Evolutionary conservation across 1,140 invertebrate genomes (phyloP), one percentile per base, ranked within the genome.

Genomic region (Danaus plexippus): DNA sequence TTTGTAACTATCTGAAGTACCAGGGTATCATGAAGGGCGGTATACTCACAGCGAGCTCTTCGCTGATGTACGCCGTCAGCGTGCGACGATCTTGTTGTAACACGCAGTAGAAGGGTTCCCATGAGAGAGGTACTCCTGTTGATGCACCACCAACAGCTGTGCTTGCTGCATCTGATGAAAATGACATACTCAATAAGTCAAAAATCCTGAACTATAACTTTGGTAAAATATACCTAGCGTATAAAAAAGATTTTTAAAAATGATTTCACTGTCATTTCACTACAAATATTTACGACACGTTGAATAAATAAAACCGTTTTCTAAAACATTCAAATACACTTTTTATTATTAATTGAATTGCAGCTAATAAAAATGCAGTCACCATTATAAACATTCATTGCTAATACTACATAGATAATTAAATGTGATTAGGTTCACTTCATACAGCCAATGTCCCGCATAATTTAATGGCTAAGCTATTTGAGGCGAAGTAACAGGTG

Each of bases 61-160:
- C 95, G 77, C 92, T 95, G 62, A 93, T 91, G 78, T 96, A 96
- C 43, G 93, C 92, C 9, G 94, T 95, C 73, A 96, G 91, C 32
- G 92, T 94, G 72, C 94, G 92, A 61, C 95, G 92, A 77, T 95
- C 93, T 84, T 96, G 94, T 44, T 95, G 90, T 54, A 96, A 89
- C 22, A 96, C 94, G 84, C 94, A 95, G 87, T 95, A 96, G 72
- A 93, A 92, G 7, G 95, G 94, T 77, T 95, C 93, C 94, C 94
- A 96, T 41, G 91, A 89, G 55, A 90, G 84, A 11, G 83, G 80
- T 18, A 77, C 77, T 9, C 79, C 81, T 15, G 75, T 64, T 6
- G 70, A 67, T 5, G 80, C 73, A 13, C 82, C 85, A 52, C 70
- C 64, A 46, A 63, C 65, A 40, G 83, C 77, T 46, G 68, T 75